Base-by-base conservation (phyloP, 2,888 invertebrate genomes). In the Machimus rusticus region DNA sequence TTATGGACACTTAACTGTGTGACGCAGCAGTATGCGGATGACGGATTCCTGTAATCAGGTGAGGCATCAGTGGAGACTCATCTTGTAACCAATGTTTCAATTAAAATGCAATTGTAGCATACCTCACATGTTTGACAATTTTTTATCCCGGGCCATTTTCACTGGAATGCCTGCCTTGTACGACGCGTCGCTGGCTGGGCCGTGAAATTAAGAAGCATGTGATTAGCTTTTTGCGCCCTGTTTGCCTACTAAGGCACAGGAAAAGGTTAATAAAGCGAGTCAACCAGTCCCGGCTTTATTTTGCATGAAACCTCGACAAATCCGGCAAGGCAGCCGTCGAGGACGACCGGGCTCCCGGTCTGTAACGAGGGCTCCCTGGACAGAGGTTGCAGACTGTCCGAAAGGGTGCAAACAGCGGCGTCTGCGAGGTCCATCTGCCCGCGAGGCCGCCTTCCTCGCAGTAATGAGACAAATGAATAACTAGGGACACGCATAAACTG, bases 91-190 rank as follows among this genome's bases (percentile, higher is more conserved):
- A 89, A 89, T 89, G 89, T 88, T 89, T 89, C 89, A 89, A 89
- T 89, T 89, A 89, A 89, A 89, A 89, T 89, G 88, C 89, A 89
- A 89, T 89, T 89, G 89, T 88, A 88, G 89, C 89, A 89, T 89
- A 89, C 88, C 87, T 88, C 88, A 89, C 88, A 88, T 89, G 88
- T 88, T 88, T 86, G 85, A 86, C 79, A 46, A 87, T 86, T 88
- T 86, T 86, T 86, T 74, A 14, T 4, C 74, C 16, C 43, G 46
- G 84, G 19, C 66, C 23, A 84, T 84, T 84, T 84, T 84, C 57
- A 23, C 84, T 23, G 84, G 84, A 84, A 84, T 84, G 37, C 39
- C 84, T 39, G 19, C 84, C 37, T 34, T 84, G 37, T 66, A 55
- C n/a, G 66, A 46, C 57, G 55, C 84, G 4, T 39, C 14, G 39